Percentiles rank a stretch among this genome's conserved stretches.
These are phyloP conservation scores for Eupsilia transversa DNA, from an alignment of 2,888 invertebrate genomes.

Conservation along the genomic window DNA sequence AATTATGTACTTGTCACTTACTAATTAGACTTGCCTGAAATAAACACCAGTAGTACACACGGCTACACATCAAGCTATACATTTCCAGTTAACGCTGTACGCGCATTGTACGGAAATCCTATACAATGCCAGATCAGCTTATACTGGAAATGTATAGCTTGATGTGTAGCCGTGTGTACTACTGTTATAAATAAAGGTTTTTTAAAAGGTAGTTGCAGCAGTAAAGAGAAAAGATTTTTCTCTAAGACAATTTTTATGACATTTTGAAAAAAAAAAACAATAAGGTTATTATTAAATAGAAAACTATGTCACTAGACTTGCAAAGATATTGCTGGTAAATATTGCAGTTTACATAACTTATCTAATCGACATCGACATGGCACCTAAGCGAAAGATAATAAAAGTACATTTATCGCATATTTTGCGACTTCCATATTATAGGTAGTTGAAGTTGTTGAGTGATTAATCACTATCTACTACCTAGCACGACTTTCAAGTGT, in stretches of 20 bases:
- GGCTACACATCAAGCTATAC: too few species aligned
- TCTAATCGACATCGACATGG: constrained; percentile 54
- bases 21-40: neutral
- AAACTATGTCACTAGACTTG: neutral
- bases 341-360: constrained; percentile 30
- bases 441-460: neutral
- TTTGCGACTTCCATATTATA: constrained; percentile 1
- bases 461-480: neutral
- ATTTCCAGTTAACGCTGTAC: too few species aligned
- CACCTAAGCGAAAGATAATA: constrained; percentile 30
- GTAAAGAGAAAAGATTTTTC: neutral
- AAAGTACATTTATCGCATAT: neutral
- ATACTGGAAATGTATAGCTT: too few species aligned
- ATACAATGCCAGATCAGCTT: too few species aligned
- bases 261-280: neutral
- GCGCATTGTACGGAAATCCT: too few species aligned
- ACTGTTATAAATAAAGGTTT: too few species aligned
- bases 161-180: too few species aligned
- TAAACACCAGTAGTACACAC: too few species aligned
- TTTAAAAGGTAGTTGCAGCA: neutral
- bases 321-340: constrained; percentile 20
- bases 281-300: neutral
- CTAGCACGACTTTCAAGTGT: neutral
- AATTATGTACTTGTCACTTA: neutral
- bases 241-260: neutral